Evolutionary conservation across 2,888 invertebrate species (phyloP), one percentile per base, ranked within the genome.

Genomic region (Dryadula phaetusa): DNA sequence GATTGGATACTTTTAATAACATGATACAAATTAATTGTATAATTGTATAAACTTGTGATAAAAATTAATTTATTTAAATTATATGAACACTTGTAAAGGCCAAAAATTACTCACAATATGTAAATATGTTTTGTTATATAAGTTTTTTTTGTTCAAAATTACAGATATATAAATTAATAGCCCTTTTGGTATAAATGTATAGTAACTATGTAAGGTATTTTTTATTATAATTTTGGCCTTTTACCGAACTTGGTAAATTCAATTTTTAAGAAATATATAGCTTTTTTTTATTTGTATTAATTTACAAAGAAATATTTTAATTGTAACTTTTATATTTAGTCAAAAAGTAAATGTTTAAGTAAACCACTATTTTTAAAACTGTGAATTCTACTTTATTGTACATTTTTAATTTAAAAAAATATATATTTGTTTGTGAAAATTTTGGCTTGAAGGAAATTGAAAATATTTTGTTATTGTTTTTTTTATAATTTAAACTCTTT

Each of bases 181-280:
- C n/a, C n/a, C n/a, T n/a, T n/a, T n/a, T n/a, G n/a, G n/a, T n/a
- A n/a, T n/a, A n/a, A n/a, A n/a, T n/a, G n/a, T n/a, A n/a, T n/a
- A n/a, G n/a, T n/a, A 34, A 34, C 34, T 3, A 34, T 34, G 34
- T 34, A n/a, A n/a, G n/a, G n/a, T n/a, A n/a, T 44, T 42, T 44
- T 20, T 18, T 7, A 28, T 8, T 16, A 3, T 28, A n/a, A 8
- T 16, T 10, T 37, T 37, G 37, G 37, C 37, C 37, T 49, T 49
- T 49, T n/a, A 49, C 49, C 49, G 7, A 28, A n/a, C n/a, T 49
- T 28, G 25, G 49, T 49, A n/a, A 49, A 49, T n/a, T 25, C 12
- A 3, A 22, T 42, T 6, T 40, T 40, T 40, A 16, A 7, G 14
- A 10, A 8, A n/a, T 40, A n/a, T 40, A 40, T n/a, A 10, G n/a